Base-by-base conservation (phyloP, 2,888 invertebrate species). In the Ephialtes manifestator region DNA sequence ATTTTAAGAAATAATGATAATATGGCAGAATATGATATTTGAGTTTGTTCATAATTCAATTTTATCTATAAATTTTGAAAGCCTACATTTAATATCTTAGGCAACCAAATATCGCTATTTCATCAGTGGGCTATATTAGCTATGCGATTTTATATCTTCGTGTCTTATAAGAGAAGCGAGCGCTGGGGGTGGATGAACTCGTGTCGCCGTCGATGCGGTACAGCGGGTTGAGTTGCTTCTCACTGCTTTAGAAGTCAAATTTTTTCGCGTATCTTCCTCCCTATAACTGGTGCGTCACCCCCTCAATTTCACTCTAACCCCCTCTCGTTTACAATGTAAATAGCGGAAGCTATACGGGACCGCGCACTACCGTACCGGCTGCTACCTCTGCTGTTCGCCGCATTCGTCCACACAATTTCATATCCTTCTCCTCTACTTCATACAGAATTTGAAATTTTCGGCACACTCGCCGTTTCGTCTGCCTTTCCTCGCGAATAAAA, bases 241-340 rank as follows among this genome's bases (percentile, higher is more conserved):
- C 55, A 55, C 85, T 85, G 74, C 75, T 85, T 85, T 85, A 82
- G 78, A 82, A 85, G 81, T 85, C 81, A 85, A 85, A 81, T 82
- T 85, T 85, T 84, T 82, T 79, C 71, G 55, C 79, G 75, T 71
- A 68, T 58, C 48, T 7, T 46, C 55, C 43, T 58, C 28, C 15
- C 15, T 13, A 39, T 55, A 43, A 35, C 46, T 24, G 24, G 10
- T 65, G 43, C 70, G 48, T 35, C 39, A 53, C 55, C 65, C 31
- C 39, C 53, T n/a, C 51, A 43, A 65, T 67, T 70, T 43, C 46
- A 43, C 70, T 39, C 55, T 55, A 10, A 71, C 55, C 65, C 20
- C 68, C 53, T 70, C 84, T 81, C 84, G 84, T 84, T 85, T 85
- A 85, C 85, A 85, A 85, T 85, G 85, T 81, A 85, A 85, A 85